These are phyloP conservation scores for Phoebastria nigripes DNA, from an alignment of 2,797 vertebrate genomes.

Conservation along the genomic window DNA sequence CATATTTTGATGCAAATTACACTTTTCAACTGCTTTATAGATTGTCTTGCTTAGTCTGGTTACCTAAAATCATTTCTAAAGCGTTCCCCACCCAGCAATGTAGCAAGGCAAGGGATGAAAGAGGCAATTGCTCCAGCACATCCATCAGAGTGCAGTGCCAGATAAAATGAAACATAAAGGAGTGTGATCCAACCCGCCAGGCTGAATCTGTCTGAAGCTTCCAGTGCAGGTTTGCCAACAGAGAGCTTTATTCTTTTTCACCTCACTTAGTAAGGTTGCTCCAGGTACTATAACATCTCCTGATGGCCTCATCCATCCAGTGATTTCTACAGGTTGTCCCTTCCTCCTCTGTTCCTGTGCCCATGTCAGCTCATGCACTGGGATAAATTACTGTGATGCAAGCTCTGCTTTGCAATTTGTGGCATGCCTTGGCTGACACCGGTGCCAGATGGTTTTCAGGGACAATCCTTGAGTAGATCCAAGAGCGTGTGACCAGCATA, in stretches of 20 bases:
- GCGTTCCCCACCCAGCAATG: neutral
- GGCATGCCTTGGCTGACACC: neutral
- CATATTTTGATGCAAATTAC: neutral
- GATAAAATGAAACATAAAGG: neutral
- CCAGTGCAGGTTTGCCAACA: neutral
- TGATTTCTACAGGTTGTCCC: neutral
- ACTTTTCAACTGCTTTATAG: neutral
- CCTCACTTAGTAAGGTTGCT: neutral
- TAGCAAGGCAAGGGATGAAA: neutral
- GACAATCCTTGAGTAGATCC: neutral
- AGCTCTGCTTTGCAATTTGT: neutral
- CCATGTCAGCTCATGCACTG: neutral
- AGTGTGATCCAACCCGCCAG: neutral
- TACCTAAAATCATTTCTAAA: neutral
- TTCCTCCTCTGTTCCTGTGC: neutral
- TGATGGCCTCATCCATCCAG: neutral
- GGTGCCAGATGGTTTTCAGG: neutral
- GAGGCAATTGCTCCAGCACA: neutral
- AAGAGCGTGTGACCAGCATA: neutral
- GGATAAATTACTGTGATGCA: neutral
- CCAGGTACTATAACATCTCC: neutral
- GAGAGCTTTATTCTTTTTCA: neutral
- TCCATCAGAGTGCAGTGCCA: neutral
- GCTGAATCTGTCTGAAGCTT: neutral
- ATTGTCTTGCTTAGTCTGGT: neutral